Conservation (phyloP, 2,888 invertebrate species). For the Drosophila parthenogenetica region DNA sequence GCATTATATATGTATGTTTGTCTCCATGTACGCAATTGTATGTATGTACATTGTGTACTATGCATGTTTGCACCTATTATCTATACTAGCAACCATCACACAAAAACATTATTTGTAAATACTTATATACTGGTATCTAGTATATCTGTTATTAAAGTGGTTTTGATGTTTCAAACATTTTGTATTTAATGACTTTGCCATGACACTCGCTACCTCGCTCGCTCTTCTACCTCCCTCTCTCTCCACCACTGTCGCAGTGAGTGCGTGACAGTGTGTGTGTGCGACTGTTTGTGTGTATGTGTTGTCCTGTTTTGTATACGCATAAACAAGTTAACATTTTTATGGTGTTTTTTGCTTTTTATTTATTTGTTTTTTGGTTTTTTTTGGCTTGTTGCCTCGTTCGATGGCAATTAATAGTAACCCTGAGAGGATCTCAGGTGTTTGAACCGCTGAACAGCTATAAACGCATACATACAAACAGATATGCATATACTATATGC, state of each 20-base stretch:
- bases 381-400: not conserved
- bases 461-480: constrained; percentile 4
- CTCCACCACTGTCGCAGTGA: not conserved
- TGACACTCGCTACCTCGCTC: constrained; percentile 20
- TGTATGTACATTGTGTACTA: constrained; percentile 25
- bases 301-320: constrained; percentile 27
- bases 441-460: constrained; percentile 8
- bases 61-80: constrained; percentile 36
- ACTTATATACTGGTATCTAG: constrained; percentile 27
- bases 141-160: constrained; percentile 48
- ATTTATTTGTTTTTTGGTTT: not conserved
- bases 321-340: constrained; percentile 39
- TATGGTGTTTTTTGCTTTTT: not conserved
- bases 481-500: constrained; percentile 19
- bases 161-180: constrained; percentile 51
- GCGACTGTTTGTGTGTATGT: constrained; percentile 7
- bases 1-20: constrained; percentile 22
- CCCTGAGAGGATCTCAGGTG: constrained; percentile 46
- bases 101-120: constrained; percentile 23
- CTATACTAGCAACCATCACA: constrained; percentile 44
- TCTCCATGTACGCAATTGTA: constrained; percentile 39
- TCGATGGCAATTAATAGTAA: constrained; percentile 29
- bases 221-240: not conserved
- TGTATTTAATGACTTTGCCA: constrained; percentile 49
- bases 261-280: constrained; percentile 9